phyloP scores from a whole-genome alignment of 2,113 vertebrate species.

The Parus major region DNA sequence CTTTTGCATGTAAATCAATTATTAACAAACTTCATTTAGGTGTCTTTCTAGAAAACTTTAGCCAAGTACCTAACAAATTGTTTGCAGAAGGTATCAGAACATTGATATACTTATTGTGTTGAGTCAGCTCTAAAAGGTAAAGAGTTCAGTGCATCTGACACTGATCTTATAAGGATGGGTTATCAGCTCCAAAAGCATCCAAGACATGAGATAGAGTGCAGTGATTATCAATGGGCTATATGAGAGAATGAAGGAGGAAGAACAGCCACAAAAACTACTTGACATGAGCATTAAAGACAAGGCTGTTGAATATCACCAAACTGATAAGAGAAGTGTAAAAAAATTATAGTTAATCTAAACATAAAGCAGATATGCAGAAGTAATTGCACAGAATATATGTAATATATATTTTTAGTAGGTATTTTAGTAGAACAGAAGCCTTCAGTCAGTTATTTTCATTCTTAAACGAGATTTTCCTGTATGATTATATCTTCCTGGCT shows the following conservation, averaged over 20 bases:
- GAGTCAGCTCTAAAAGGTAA: slow-evolving; percentile 51
- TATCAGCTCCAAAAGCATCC: slow-evolving; percentile 11
- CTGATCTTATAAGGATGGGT: slow-evolving; percentile 37
- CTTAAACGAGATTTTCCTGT: background rate
- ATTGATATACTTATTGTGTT: slow-evolving; percentile 52
- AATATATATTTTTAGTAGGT: background rate
- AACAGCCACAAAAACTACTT: background rate
- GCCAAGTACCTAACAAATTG: slow-evolving; percentile 61
- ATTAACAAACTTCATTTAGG: slow-evolving; percentile 52
- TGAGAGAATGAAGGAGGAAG: background rate
- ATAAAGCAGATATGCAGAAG: background rate
- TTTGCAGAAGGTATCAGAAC: slow-evolving; percentile 68
- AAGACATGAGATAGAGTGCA: background rate
- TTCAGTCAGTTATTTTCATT: background rate
- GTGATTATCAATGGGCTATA: background rate
- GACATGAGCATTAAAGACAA: background rate
- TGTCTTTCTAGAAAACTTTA: slow-evolving; percentile 66
- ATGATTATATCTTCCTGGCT: background rate
- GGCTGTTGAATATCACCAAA: background rate
- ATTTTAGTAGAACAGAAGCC: background rate
- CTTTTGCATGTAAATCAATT: slow-evolving; percentile 57
- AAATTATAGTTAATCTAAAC: background rate
- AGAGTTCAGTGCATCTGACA: slow-evolving; percentile 12
- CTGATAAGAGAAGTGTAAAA: background rate
- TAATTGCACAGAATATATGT: background rate